Base-by-base conservation (phyloP, 2,797 vertebrate species). In the Pempheris klunzingeri region DNA sequence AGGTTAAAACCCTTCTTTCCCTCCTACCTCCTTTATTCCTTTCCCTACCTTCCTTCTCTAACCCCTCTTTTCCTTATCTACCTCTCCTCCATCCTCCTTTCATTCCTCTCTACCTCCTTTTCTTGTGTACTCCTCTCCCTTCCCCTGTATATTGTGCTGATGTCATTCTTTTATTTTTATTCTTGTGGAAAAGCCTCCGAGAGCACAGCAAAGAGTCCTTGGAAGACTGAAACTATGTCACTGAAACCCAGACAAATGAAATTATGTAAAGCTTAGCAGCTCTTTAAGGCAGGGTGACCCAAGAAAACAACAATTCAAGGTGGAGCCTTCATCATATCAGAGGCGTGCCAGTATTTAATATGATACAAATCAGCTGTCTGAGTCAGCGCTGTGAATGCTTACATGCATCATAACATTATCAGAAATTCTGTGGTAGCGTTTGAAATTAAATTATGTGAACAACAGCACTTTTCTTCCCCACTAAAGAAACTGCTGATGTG, bases 191-290 rank as follows among this genome's bases (percentile, higher is more conserved):
- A 62, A 49, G 55, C 20, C 34, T 34, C 11, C 44, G 44, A 67
- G 59, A 36, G 24, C 3, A 4, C 6, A 4, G 36, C 54, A 12
- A 38, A 3, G 32, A 52, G 72, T 73, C 69, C 41, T 61, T 50
- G 47, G 30, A 30, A 43, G 66, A 58, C 26, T 36, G 11, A 50
- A 63, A 67, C 47, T 38, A 22, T 32, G 61, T 7, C 32, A 24
- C 20, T 7, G 17, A 43, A 70, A 53, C 54, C 34, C 62, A 70
- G 54, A 74, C 49, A 73, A 76, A 77, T 80, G 7, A 58, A 77
- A 77, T 70, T 24, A 72, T 20, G 55, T 66, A 6, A 62, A 49
- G 30, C 38, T 62, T 39, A 62, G 24, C n/a, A 4, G 30, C 65
- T 66, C 38, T 80, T 70, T 52, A 46, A 46, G 52, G 52, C 57